Evolutionary conservation across 2,888 invertebrate genomes (phyloP).

Genomic region (Drosophila histrio): DNA sequence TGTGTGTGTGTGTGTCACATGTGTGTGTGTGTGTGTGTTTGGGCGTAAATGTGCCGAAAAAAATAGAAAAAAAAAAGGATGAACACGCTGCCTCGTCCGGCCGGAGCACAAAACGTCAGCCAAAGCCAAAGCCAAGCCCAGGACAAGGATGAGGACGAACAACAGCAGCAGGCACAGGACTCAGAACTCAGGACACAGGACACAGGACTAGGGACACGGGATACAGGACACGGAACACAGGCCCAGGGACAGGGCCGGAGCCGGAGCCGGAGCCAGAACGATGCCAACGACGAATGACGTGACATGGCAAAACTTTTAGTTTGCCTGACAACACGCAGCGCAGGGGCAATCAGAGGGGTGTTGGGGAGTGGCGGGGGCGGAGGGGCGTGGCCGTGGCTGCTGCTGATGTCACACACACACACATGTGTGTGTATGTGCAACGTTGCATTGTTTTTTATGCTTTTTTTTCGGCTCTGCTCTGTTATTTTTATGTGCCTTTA

Average conservation of each 20-base stretch:
- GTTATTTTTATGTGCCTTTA: slow-evolving; percentile 71
- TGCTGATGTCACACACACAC: slow-evolving; percentile 50
- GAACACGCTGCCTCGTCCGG: slow-evolving; percentile 42
- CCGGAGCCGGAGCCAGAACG: slow-evolving; percentile 24
- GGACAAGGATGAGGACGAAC: background rate
- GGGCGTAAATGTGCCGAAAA: slow-evolving; percentile 75
- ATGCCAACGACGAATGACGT: slow-evolving; percentile 75
- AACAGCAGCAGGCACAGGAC: background rate
- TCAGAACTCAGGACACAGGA: slow-evolving; percentile 3
- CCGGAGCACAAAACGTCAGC: slow-evolving; percentile 26
- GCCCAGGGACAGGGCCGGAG: slow-evolving; percentile 10
- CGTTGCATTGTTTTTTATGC: slow-evolving; percentile 44
- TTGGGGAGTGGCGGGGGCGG: slow-evolving; percentile 6
- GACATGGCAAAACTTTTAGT: slow-evolving; percentile 78
- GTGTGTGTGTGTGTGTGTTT: slow-evolving; percentile 30
- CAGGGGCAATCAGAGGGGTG: background rate
- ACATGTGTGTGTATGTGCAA: slow-evolving; percentile 41
- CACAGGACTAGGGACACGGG: slow-evolving; percentile 18
- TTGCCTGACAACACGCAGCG: slow-evolving; percentile 76
- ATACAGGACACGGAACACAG: slow-evolving; percentile 2
- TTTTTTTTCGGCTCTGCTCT: slow-evolving; percentile 42
- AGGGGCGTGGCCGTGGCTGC: slow-evolving; percentile 54
- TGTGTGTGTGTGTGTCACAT: slow-evolving; percentile 24
- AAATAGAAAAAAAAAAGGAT: slow-evolving; percentile 47
- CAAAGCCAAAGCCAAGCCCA: slow-evolving; percentile 35